phyloP scores from a whole-genome alignment of 2,113 vertebrate genomes.

The Xenotilapia longispinis region DNA sequence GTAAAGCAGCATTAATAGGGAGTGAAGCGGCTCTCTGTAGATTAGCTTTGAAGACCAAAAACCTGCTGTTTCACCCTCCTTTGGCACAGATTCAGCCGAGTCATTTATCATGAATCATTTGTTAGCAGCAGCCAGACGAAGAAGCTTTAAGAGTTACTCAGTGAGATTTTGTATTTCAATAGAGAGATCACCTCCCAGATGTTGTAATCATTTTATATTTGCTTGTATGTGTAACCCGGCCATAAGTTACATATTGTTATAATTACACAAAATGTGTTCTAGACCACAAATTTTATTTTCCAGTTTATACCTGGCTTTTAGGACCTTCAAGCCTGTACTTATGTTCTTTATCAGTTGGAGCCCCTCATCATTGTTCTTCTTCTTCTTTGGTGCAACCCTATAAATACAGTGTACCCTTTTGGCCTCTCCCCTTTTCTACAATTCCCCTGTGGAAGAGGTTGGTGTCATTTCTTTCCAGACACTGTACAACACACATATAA shows the following conservation, averaged over 20 bases:
- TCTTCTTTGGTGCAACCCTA: not conserved
- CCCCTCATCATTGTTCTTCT: not conserved
- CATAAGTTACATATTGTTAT: not conserved
- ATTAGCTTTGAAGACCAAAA: not conserved
- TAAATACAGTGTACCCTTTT: not conserved
- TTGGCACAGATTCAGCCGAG: not conserved
- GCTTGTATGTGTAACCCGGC: not conserved
- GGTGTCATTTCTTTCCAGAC: not conserved
- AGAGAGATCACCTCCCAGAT: not conserved
- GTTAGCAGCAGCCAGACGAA: not conserved
- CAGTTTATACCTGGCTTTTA: not conserved
- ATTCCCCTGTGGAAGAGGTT: fast-evolving
- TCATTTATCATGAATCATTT: not conserved
- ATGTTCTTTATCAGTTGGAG: not conserved
- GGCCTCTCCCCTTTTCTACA: not conserved
- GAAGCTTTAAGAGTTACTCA: not conserved
- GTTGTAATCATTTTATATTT: not conserved
- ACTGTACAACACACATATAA: not conserved
- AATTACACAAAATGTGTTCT: not conserved
- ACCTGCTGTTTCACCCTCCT: not conserved
- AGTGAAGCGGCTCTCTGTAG: not conserved
- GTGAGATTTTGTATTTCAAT: not conserved
- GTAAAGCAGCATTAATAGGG: not conserved
- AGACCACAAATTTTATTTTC: not conserved
- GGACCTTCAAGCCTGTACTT: not conserved